Evolutionary conservation across 2,888 invertebrate species (phyloP).

Genomic region (Ametastegia equiseti): DNA sequence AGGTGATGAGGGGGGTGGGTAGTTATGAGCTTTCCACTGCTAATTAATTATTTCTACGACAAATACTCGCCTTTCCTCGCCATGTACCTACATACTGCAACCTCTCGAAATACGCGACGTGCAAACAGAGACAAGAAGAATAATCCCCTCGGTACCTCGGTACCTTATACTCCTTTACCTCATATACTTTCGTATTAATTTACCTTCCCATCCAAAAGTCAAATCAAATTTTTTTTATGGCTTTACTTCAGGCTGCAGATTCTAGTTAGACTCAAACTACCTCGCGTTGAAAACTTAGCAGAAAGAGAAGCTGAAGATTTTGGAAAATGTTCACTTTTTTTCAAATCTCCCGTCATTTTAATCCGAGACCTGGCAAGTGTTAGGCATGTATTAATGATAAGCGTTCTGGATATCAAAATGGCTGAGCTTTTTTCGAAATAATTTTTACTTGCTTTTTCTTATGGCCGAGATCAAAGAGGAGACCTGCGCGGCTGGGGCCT

Average conservation of each 20-base stretch:
- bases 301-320: too few species aligned
- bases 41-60: slow-evolving; percentile 70
- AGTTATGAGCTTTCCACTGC: slow-evolving; percentile 57
- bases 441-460: background rate
- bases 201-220: background rate
- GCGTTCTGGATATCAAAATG: background rate
- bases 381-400: background rate
- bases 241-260: background rate
- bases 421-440: background rate
- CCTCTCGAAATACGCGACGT: slow-evolving; percentile 20
- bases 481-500: background rate
- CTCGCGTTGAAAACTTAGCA: background rate
- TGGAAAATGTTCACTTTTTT: too few species aligned
- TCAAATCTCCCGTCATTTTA: too few species aligned
- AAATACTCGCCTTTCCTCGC: slow-evolving; percentile 58
- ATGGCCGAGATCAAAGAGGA: background rate
- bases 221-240: too few species aligned
- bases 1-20: slow-evolving; percentile 47
- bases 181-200: background rate
- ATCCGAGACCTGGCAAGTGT: too few species aligned
- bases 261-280: background rate
- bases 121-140: slow-evolving; percentile 4
- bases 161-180: too few species aligned
- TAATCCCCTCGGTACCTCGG: background rate
- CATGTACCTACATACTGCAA: background rate